A percentile compares a stretch with the other conserved stretches of the same genome.
phyloP scores from a whole-genome alignment of 1,140 invertebrate genomes.

The Chelonus insularis region DNA sequence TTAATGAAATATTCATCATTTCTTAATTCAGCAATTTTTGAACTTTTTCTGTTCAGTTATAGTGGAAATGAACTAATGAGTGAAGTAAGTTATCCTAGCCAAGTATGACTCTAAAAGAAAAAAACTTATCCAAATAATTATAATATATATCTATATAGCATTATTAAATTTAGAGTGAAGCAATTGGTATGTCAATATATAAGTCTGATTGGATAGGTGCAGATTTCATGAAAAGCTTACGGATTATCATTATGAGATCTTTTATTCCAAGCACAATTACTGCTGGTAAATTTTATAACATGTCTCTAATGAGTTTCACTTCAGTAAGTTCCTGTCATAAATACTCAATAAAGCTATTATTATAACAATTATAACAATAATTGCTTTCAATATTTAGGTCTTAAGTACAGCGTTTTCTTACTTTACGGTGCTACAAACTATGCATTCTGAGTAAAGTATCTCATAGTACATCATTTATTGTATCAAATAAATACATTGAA shows the following conservation, averaged over 20 bases:
- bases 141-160: no score
- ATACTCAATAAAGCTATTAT: neutral
- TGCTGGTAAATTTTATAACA: constrained; percentile 44
- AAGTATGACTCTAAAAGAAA: no score
- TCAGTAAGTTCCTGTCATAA: constrained; percentile 33
- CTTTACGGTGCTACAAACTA: constrained; percentile 37
- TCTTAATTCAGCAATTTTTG: constrained; percentile 39
- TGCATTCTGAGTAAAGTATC: neutral
- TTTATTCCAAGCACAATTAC: constrained; percentile 38
- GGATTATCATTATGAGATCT: constrained; percentile 40
- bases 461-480: no score
- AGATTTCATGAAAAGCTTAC: constrained; percentile 25
- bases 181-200: constrained; percentile 35
- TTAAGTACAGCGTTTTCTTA: constrained; percentile 47
- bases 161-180: no score
- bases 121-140: no score
- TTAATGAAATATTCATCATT: constrained; percentile 29
- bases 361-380: neutral
- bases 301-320: constrained; percentile 41
- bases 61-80: constrained; percentile 41
- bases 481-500: no score
- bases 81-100: constrained; percentile 41
- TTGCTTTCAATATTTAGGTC: constrained; percentile 34
- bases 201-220: constrained; percentile 36
- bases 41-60: constrained; percentile 48